A percentile compares a stretch with the other conserved stretches of the same genome.
These are phyloP conservation scores for Novumbra hubbsi DNA, from an alignment of 2,797 vertebrate genomes.

Conservation along the genomic window DNA sequence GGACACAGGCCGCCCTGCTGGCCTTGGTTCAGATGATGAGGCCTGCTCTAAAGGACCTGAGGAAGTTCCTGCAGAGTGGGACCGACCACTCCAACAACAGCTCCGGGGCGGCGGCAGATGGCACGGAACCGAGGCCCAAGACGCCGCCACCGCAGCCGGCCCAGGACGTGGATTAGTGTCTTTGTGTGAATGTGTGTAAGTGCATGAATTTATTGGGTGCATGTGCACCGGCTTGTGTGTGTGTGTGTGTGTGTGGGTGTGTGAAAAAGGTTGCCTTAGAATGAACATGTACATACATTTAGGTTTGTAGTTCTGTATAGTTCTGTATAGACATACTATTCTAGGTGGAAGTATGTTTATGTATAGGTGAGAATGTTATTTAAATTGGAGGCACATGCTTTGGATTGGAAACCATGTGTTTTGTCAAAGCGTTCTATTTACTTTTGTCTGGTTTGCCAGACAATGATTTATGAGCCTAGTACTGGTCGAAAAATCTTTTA, in stretches of 20 bases:
- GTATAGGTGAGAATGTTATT: not conserved
- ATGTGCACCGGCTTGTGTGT: slow-evolving; percentile 1
- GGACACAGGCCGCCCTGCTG: slow-evolving; percentile 88
- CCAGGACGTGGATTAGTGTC: slow-evolving; percentile 56
- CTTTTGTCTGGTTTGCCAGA: too few species aligned
- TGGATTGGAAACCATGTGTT: too few species aligned
- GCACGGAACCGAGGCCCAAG: slow-evolving; percentile 53
- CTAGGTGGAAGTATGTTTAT: not conserved
- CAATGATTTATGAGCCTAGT: too few species aligned
- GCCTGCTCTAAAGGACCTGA: slow-evolving; percentile 91
- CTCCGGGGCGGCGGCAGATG: slow-evolving; percentile 49
- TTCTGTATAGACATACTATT: not conserved
- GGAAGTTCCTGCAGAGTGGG: slow-evolving; percentile 87
- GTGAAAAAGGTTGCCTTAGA: slow-evolving; percentile 4
- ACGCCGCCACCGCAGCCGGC: slow-evolving; percentile 47
- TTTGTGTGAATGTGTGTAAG: slow-evolving; percentile 21
- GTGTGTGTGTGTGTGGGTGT: slow-evolving; percentile 11
- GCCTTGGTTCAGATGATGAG: slow-evolving; percentile 92
- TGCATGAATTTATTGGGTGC: slow-evolving; percentile 8
- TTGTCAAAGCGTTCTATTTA: too few species aligned
- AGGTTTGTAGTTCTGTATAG: not conserved
- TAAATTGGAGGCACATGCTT: too few species aligned
- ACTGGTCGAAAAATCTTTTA: too few species aligned
- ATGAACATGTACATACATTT: not conserved
- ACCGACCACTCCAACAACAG: slow-evolving; percentile 61